Evolutionary conservation across 1,140 invertebrate genomes (phyloP), one percentile per base, ranked within the genome.

Genomic region (Rhagoletis zephyria): DNA sequence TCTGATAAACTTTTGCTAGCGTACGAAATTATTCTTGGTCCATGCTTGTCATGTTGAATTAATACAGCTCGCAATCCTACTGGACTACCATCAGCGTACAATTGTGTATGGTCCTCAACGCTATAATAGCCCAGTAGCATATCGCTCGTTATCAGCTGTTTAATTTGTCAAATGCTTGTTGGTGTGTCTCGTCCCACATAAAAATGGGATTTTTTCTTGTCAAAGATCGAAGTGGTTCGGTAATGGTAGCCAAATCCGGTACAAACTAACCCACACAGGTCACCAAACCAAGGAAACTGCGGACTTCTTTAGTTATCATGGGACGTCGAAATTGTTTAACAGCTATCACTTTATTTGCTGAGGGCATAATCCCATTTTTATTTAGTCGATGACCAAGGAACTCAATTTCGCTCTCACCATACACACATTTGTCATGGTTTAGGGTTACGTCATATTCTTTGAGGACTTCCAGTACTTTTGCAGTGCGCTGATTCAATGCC

Each of bases 361-460:
- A 64, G 85, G 90, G 89, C 65, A 81, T 85, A 19, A 91, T 90
- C 14, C 90, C 90, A 65, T 87, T 10, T 67, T 81, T 70, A 10
- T 89, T 89, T 40, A 91, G 48, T 30, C 87, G n/a, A 85, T 90
- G 90, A n/a, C 91, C 90, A 10, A 92, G 65, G 88, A 92, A 91
- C 9, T 88, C 77, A 19, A 91, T 88, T 87, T 90, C 88, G 45
- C 87, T 89, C 7, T 67, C 85, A 45, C 86, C 87, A 87, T 89
- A 91, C n/a, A 85, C 19, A 89, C 90, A 91, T 87, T 92, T 91
- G 1, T 87, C 67, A 85, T 87, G 87, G 61, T 92, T 90, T 30
- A 90, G 87, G 64, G 85, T 90, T 63, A 90, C 60, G 48, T 88
- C 87, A 19, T 87, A 74, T 56, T 88, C 19, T 63, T 85, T 12